Evolutionary conservation across 2,797 vertebrate species (phyloP).

Genomic region (Tadarida brasiliensis): DNA sequence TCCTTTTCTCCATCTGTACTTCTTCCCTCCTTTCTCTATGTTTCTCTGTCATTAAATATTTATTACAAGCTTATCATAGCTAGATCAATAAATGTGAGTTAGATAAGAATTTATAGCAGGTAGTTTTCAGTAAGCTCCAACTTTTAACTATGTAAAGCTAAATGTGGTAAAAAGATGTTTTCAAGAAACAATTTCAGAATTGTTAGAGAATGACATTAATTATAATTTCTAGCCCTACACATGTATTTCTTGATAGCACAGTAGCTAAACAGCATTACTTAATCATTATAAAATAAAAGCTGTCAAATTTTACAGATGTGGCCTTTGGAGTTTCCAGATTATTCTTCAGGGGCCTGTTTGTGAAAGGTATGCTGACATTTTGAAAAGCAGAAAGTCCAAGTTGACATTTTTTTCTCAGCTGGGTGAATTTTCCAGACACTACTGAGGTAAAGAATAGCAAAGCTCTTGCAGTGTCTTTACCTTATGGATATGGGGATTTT

Average conservation of each 20-base stretch:
- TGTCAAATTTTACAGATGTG: slow-evolving; percentile 39
- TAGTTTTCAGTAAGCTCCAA: slow-evolving; percentile 4
- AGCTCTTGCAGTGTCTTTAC: background rate
- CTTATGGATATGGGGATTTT: background rate
- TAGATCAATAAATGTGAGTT: slow-evolving; percentile 9
- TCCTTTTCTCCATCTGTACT: background rate
- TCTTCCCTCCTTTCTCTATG: background rate
- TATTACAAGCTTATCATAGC: background rate
- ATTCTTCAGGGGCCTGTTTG: slow-evolving; percentile 24
- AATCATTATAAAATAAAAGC: slow-evolving; percentile 44
- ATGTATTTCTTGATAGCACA: background rate
- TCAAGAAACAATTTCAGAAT: background rate
- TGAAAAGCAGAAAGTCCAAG: slow-evolving; percentile 33
- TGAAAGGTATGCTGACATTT: slow-evolving; percentile 68
- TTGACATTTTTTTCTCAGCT: slow-evolving; percentile 66
- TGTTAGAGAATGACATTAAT: slow-evolving; percentile 14
- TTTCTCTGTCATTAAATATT: slow-evolving; percentile 37
- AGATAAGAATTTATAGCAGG: background rate
- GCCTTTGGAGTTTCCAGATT: slow-evolving; percentile 58
- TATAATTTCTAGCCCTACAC: background rate
- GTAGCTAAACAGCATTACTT: slow-evolving; percentile 29
- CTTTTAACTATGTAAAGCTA: background rate
- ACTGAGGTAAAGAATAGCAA: slow-evolving; percentile 4
- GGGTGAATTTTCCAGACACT: slow-evolving; percentile 59
- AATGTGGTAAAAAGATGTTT: background rate